Conservation (phyloP, 2,888 invertebrate species). For the Adelphocoris suturalis region DNA sequence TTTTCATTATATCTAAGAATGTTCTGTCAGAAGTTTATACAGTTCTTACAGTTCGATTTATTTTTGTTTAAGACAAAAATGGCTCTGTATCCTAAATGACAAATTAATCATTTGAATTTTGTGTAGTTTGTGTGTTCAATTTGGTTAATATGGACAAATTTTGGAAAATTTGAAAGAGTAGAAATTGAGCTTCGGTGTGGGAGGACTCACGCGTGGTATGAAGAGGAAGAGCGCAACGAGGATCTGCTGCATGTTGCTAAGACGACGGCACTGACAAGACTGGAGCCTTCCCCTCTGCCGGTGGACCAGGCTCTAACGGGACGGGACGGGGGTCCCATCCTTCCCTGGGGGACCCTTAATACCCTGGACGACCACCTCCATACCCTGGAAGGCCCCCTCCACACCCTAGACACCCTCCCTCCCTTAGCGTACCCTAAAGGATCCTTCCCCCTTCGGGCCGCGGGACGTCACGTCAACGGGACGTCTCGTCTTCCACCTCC, state of each 20-base stretch:
- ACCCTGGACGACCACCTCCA: neutral
- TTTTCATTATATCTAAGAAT: too few species aligned
- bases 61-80: too few species aligned
- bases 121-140: too few species aligned
- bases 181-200: neutral
- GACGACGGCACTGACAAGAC: conserved; percentile 61
- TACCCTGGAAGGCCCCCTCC: neutral
- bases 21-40: too few species aligned
- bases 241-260: conserved; percentile 64
- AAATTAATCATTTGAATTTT: too few species aligned
- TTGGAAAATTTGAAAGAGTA: neutral
- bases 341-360: neutral
- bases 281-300: conserved; percentile 52
- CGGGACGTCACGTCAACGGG: conserved; percentile 20
- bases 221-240: conserved; percentile 67
- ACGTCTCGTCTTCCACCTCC: neutral
- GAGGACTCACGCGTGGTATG: conserved; percentile 65
- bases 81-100: too few species aligned
- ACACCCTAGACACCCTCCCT: neutral
- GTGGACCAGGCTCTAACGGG: conserved; percentile 38
- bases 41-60: too few species aligned
- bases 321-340: conserved; percentile 35
- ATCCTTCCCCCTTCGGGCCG: neutral
- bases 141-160: too few species aligned
- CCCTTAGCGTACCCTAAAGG: neutral